Evolutionary conservation across 2,888 invertebrate genomes (phyloP).

Genomic region (Clunio marinus): DNA sequence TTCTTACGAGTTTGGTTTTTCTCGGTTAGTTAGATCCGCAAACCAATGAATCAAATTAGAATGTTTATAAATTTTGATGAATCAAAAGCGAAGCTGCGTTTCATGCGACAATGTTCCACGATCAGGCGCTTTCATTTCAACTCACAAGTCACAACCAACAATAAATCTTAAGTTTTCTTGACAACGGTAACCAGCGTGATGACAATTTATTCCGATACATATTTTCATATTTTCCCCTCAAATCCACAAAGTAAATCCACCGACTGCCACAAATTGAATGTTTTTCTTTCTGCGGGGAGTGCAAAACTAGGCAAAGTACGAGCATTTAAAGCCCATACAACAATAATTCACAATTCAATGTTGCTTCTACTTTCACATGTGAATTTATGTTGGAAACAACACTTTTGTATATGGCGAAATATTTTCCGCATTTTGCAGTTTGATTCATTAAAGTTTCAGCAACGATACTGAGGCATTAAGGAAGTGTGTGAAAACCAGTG

Average conservation of each 20-base stretch:
- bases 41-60: slow-evolving; percentile 33
- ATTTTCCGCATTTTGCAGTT: neutral
- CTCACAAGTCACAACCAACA: too few relatives aligned
- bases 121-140: too few relatives aligned
- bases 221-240: neutral
- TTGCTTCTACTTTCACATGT: neutral
- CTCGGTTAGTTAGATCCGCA: slow-evolving; percentile 35
- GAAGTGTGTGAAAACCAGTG: neutral
- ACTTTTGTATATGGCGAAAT: neutral
- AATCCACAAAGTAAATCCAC: neutral
- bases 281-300: neutral
- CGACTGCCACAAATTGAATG: slow-evolving; percentile 22
- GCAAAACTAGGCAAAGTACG: neutral
- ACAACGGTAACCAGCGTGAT: too few relatives aligned
- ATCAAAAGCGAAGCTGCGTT: neutral
- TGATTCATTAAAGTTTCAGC: too few relatives aligned
- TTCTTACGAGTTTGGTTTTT: neutral
- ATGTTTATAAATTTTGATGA: slow-evolving; percentile 23
- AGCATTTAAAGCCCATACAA: neutral
- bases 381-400: neutral
- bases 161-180: slow-evolving; percentile 19
- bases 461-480: neutral
- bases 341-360: slow-evolving; percentile 15
- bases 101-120: too few relatives aligned
- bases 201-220: neutral